Evolutionary conservation across 2,797 vertebrate genomes (phyloP), one percentile per base, ranked within the genome.

Genomic region (Lithobates sylvaticus): DNA sequence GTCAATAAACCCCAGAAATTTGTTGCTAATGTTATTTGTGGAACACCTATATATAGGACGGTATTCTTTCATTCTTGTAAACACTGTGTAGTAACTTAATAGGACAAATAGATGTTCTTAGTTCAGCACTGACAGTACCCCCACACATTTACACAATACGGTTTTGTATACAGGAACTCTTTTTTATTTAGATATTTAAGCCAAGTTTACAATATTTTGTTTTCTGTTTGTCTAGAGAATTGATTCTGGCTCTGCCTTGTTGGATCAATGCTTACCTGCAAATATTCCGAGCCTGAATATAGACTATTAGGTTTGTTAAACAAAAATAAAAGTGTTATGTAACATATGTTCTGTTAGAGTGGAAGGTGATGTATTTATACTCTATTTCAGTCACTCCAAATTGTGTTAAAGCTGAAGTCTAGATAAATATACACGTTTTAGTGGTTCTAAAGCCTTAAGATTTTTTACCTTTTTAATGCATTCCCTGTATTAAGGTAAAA

Each of bases 1-100:
- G 86, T 87, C 86, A 80, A 84, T 87, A 84, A 87, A 87, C 70
- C 68, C 86, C 86, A 87, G 86, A 87, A 84, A 74, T 78, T 72
- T 76, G 70, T 76, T 34, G 81, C 81, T 69, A 79, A 84, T 69
- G 72, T 84, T 87, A 87, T 87, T 87, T 87, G 86, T 70, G 77
- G 86, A 87, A 80, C 26, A 65, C 69, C 50, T 87, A 87, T 84
- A 87, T 87, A 87, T 87, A 87, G 81, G 77, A 36, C 54, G 75
- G 76, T 80, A 83, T 84, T 80, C 71, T 87, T 61, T 78, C 77
- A 67, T 70, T 34, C 80, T 69, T 79, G 81, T 87, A 87, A 87
- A 87, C 81, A 87, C 71, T 64, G 79, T 84, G 76, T 72, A 78
- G 64, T 29, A 79, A 58, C 74, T 70, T 83, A 54, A 77, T 86